Conservation (phyloP, 2,888 invertebrate species). For the Salpingus planirostris region DNA sequence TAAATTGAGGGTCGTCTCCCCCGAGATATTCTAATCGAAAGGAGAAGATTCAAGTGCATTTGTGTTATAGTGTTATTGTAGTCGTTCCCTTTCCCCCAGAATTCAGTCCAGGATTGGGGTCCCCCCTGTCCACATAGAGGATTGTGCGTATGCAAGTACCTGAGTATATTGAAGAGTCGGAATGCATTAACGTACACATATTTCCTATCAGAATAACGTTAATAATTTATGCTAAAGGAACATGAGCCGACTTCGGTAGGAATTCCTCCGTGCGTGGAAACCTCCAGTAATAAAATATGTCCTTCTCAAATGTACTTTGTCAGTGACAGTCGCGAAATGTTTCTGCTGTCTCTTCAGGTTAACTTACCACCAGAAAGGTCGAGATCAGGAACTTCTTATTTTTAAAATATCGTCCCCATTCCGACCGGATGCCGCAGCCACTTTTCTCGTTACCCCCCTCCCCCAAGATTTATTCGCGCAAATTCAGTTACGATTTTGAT, state of each 20-base stretch:
- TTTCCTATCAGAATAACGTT: conserved; percentile 2
- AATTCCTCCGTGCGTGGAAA: conserved; percentile 9
- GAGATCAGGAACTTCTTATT: conserved; percentile 20
- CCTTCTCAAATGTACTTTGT: conserved; percentile 19
- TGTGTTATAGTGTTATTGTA: no score
- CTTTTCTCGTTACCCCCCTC: background rate
- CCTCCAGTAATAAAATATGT: conserved; percentile 8
- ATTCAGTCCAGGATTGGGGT: no score
- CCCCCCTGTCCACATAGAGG: no score
- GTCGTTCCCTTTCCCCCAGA: conserved; percentile 1
- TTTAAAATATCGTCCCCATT: conserved; percentile 17
- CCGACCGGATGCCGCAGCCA: conserved; percentile 2
- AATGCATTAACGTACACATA: no score
- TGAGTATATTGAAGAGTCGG: no score
- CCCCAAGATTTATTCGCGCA: no score
- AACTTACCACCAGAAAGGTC: conserved; percentile 18
- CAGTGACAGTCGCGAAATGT: conserved; percentile 23
- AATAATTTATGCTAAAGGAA: conserved; percentile 11
- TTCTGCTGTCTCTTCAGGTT: conserved; percentile 22
- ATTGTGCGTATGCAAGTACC: background rate
- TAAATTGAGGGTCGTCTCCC: background rate
- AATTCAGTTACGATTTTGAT: conserved; percentile 3
- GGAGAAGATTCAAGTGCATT: conserved; percentile 9
- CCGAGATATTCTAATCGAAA: background rate
- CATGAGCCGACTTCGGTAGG: conserved; percentile 8